Percentiles rank a stretch among this genome's conserved stretches.
Conservation (phyloP, 2,888 invertebrate species). For the Iselma pallidipennis region DNA sequence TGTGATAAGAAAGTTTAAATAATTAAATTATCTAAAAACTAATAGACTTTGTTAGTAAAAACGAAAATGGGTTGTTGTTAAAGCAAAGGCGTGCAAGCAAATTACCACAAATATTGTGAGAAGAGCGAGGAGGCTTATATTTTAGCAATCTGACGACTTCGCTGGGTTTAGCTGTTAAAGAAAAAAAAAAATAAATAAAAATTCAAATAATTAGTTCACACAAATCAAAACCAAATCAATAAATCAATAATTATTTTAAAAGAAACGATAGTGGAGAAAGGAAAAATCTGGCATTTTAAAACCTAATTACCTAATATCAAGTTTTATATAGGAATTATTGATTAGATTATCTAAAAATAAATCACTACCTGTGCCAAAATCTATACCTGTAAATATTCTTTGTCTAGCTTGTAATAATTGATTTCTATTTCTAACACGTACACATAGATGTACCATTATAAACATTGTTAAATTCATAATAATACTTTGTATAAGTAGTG, state of each 20-base stretch:
- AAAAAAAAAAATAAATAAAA: slow-evolving; percentile 40
- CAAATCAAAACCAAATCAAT: slow-evolving; percentile 7
- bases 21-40: background rate
- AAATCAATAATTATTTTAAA: slow-evolving; percentile 15
- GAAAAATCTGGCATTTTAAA: slow-evolving; percentile 4
- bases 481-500: slow-evolving; percentile 93
- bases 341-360: slow-evolving; percentile 33
- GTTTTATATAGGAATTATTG: slow-evolving; percentile 21
- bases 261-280: slow-evolving; percentile 3
- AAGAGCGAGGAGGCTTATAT: slow-evolving; percentile 53
- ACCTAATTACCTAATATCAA: slow-evolving; percentile 19
- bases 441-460: slow-evolving; percentile 91
- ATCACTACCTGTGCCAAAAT: slow-evolving; percentile 3
- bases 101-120: slow-evolving; percentile 56
- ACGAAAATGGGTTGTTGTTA: slow-evolving; percentile 3
- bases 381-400: slow-evolving; percentile 82
- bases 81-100: slow-evolving; percentile 49
- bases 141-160: slow-evolving; percentile 55
- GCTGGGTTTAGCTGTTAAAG: slow-evolving; percentile 54
- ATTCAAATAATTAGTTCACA: slow-evolving; percentile 21
- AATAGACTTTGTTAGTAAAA: background rate
- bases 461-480: slow-evolving; percentile 98
- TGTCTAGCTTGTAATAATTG: slow-evolving; percentile 76
- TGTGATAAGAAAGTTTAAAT: background rate
- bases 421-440: slow-evolving; percentile 80